phyloP scores from a whole-genome alignment of 2,888 invertebrate genomes.

The Andrena bucephala region DNA sequence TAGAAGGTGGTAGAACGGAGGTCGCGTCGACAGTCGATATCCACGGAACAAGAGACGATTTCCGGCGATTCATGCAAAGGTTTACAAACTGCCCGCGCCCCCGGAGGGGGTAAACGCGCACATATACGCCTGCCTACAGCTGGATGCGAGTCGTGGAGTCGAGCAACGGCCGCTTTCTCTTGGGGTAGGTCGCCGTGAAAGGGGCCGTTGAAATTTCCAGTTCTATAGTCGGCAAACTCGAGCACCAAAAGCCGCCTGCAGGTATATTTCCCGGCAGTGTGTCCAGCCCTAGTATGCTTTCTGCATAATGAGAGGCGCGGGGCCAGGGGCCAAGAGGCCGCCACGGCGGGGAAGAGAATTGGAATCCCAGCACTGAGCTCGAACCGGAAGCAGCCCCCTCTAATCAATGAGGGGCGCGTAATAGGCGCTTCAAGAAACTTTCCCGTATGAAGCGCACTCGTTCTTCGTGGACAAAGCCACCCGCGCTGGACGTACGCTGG shows the following conservation, averaged over 20 bases:
- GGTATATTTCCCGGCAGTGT: conserved; percentile 58
- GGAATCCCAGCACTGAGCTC: conserved; percentile 37
- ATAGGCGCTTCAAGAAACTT: conserved; percentile 31
- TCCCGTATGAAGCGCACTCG: neutral
- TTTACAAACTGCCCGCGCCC: conserved; percentile 27
- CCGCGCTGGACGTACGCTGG: too few relatives aligned
- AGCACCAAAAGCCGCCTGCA: conserved; percentile 59
- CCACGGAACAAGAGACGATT: conserved; percentile 38
- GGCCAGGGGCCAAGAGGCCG: neutral
- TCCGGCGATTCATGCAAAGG: conserved; percentile 55
- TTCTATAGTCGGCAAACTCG: conserved; percentile 64
- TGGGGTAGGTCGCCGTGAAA: conserved; percentile 67
- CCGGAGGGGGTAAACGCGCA: neutral
- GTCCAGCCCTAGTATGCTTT: conserved; percentile 62
- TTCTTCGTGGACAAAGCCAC: neutral
- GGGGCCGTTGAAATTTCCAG: conserved; percentile 68
- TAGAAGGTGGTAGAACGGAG: neutral
- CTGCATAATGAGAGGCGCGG: conserved; percentile 57
- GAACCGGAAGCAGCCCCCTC: conserved; percentile 23
- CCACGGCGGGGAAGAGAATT: conserved; percentile 26
- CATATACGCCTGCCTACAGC: conserved; percentile 5
- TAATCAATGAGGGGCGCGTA: conserved; percentile 53
- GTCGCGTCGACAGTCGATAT: conserved; percentile 29
- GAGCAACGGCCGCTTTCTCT: conserved; percentile 65
- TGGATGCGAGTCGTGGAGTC: conserved; percentile 49